Conservation (phyloP, 1,140 invertebrate species). For the Drosophila mayri region DNA sequence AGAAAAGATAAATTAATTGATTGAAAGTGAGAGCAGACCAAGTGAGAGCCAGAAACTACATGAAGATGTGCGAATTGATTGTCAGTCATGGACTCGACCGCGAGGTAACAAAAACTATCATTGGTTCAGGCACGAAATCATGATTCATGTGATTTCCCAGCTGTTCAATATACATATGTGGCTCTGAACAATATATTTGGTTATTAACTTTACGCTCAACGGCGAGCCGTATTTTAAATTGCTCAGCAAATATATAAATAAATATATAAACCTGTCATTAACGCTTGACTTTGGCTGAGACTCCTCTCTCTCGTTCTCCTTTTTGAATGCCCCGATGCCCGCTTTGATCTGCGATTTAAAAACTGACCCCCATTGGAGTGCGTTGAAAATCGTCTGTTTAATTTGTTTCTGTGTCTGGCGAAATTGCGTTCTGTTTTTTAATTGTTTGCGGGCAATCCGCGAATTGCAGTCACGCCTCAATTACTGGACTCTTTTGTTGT, state of each 20-base stretch:
- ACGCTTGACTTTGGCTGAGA: constrained; percentile 52
- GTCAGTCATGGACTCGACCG: constrained; percentile 76
- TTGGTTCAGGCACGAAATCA: constrained; percentile 16
- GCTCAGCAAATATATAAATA: constrained; percentile 14
- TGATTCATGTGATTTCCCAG: constrained; percentile 57
- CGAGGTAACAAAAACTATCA: constrained; percentile 65
- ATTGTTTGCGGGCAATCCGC: constrained; percentile 11
- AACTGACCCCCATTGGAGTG: constrained; percentile 23
- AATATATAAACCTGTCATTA: constrained; percentile 53
- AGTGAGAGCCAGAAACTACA: constrained; percentile 16
- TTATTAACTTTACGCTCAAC: constrained; percentile 28
- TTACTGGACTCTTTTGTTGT: constrained; percentile 35
- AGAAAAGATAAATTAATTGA: constrained; percentile 5
- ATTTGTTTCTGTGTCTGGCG: constrained; percentile 23
- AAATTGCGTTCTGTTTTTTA: constrained; percentile 46
- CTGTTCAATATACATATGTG: constrained; percentile 26
- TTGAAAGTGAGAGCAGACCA: constrained; percentile 20
- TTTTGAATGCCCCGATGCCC: background rate
- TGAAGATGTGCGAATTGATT: constrained; percentile 80
- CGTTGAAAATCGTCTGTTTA: constrained; percentile 26
- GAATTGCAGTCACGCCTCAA: constrained; percentile 39
- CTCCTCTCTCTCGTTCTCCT: background rate
- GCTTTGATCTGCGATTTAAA: constrained; percentile 9
- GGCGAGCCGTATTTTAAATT: constrained; percentile 20
- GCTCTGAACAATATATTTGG: constrained; percentile 18